These are phyloP conservation scores for Dendrocincla tyrannina DNA, from an alignment of 2,797 vertebrate species.

Conservation along the genomic window DNA sequence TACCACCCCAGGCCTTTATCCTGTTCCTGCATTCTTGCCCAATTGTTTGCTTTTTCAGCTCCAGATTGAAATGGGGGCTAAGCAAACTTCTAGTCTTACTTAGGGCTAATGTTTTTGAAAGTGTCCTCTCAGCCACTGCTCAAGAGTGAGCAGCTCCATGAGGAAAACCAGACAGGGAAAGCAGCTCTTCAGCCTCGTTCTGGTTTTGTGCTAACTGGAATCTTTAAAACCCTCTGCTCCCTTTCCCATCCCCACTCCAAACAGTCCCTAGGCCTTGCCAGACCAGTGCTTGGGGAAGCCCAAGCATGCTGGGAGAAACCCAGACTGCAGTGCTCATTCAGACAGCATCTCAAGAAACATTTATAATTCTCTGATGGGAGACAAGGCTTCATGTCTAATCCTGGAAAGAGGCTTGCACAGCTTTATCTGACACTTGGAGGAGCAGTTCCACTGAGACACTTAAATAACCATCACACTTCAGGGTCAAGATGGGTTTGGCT, in stretches of 20 bases:
- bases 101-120: background rate
- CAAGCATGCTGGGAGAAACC: background rate
- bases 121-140: background rate
- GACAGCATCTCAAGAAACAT: background rate
- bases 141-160: background rate
- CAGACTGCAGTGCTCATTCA: background rate
- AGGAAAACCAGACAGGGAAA: background rate
- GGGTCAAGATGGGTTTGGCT: background rate
- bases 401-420: background rate
- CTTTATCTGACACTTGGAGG: background rate
- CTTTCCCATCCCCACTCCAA: background rate
- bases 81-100: background rate
- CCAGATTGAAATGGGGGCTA: background rate
- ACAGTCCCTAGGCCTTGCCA: background rate
- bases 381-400: background rate
- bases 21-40: background rate
- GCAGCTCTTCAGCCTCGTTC: background rate
- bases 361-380: background rate
- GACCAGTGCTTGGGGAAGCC: background rate
- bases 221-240: background rate
- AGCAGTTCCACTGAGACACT: background rate
- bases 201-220: background rate
- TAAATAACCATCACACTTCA: background rate
- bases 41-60: background rate
- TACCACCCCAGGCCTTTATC: background rate